Conservation (phyloP, 2,888 invertebrate species). For the Amblyjoppa fuscipennis region DNA sequence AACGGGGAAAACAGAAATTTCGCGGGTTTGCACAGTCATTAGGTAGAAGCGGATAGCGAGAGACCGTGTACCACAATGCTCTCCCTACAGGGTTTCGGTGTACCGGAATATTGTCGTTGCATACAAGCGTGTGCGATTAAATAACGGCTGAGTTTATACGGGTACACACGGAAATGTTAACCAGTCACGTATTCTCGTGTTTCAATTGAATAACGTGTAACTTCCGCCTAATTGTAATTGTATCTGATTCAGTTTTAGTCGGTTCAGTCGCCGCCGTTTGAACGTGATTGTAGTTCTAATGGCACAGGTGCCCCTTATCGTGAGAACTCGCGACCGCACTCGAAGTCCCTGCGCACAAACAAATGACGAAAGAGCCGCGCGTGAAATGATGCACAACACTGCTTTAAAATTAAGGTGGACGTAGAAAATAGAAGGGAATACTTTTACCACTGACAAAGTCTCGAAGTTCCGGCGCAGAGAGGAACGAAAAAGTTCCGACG, state of each 20-base stretch:
- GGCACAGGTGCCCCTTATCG: neutral
- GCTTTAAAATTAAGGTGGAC: neutral
- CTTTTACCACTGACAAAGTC: neutral
- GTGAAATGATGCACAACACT: neutral
- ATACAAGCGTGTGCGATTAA: constrained; percentile 25
- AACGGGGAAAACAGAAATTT: constrained; percentile 49
- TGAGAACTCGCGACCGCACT: neutral
- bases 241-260: constrained; percentile 4
- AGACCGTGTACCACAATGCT: constrained; percentile 6
- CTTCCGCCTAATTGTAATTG: constrained; percentile 10
- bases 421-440: neutral
- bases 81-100: neutral
- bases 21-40: constrained; percentile 39
- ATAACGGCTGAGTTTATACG: constrained; percentile 43
- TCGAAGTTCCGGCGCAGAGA: neutral
- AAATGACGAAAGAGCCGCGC: neutral
- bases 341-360: neutral
- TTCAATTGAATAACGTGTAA: constrained; percentile 21
- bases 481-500: neutral
- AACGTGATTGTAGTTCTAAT: neutral
- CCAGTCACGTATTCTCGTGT: constrained; percentile 2
- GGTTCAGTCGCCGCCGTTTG: neutral
- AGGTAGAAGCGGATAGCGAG: constrained; percentile 15
- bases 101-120: constrained; percentile 8
- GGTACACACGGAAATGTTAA: constrained; percentile 24